Evolutionary conservation across 2,888 invertebrate species (phyloP), one percentile per base, ranked within the genome.

Genomic region (Nasonia oneida): DNA sequence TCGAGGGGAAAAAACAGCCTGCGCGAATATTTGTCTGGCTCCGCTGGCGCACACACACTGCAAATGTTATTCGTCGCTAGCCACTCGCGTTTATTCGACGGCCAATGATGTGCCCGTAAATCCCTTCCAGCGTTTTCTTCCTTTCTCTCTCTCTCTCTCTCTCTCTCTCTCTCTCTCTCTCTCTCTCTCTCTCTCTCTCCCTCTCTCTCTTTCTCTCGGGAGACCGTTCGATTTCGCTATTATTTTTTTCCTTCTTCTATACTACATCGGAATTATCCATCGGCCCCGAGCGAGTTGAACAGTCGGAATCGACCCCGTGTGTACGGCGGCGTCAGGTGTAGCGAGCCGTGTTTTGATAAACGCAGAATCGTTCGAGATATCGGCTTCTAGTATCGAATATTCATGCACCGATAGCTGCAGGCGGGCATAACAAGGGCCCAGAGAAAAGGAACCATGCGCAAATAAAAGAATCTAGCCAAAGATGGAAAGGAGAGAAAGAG

Each of bases 11-110:
- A 86, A 87, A 87, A 87, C 80, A 79, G 85, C 75, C 82, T 85
- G 87, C 85, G 87, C 85, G 87, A 87, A 85, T 87, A 87, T 87
- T 85, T 87, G 87, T 80, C 83, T 80, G 87, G 70, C 87, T 85
- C 84, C 79, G 18, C 53, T 53, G 18, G 53, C 53, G 53, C 15
- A 4, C 53, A 18, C 18, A 18, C 6, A 87, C 87, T 85, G 83
- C 83, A 83, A 85, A 85, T 85, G 87, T 83, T 87, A 81, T 87
- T 83, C 81, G 85, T 83, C 83, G 85, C 82, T 80, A 83, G 83
- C 77, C 83, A 74, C 81, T 81, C 83, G 83, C 87, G 50, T 73
- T 85, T 80, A 85, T 86, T 86, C 84, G 84, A 84, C 82, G 84
- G 78, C 83, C 85, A 85, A 87, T 85, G 85, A 83, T 82, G 85